A percentile compares a stretch with the other conserved stretches of the same genome.
phyloP scores from a whole-genome alignment of 2,113 vertebrate genomes.

The Rostratula benghalensis region DNA sequence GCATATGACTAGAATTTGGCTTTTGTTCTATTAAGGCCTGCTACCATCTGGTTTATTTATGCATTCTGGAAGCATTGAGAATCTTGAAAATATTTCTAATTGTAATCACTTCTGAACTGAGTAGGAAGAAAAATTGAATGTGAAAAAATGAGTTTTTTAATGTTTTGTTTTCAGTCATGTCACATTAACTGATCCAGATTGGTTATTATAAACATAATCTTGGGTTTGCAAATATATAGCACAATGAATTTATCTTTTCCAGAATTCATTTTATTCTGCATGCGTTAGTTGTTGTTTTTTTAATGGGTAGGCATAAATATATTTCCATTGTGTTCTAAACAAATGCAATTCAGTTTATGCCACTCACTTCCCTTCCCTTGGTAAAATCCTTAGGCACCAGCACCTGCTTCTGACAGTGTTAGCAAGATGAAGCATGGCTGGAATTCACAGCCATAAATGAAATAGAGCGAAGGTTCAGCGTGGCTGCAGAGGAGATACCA shows the following conservation, averaged over 20 bases:
- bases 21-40: not conserved
- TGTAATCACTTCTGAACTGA: not conserved
- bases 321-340: not conserved
- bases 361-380: not conserved
- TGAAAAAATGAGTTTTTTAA: not conserved
- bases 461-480: slow-evolving; percentile 27
- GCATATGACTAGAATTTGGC: not conserved
- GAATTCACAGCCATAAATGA: slow-evolving; percentile 42
- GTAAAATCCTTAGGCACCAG: not conserved
- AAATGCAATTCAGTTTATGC: not conserved
- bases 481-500: slow-evolving; percentile 29
- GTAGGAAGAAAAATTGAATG: not conserved
- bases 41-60: not conserved
- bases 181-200: not conserved
- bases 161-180: not conserved
- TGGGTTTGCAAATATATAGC: not conserved
- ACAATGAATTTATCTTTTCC: not conserved
- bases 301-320: not conserved
- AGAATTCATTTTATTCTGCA: not conserved
- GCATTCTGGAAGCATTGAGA: not conserved
- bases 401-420: slow-evolving; percentile 39
- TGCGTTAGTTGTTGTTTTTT: not conserved
- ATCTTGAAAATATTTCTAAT: not conserved
- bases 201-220: not conserved
- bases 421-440: not conserved